Conservation (phyloP, 2,797 vertebrate genomes). For the Spea hammondii region DNA sequence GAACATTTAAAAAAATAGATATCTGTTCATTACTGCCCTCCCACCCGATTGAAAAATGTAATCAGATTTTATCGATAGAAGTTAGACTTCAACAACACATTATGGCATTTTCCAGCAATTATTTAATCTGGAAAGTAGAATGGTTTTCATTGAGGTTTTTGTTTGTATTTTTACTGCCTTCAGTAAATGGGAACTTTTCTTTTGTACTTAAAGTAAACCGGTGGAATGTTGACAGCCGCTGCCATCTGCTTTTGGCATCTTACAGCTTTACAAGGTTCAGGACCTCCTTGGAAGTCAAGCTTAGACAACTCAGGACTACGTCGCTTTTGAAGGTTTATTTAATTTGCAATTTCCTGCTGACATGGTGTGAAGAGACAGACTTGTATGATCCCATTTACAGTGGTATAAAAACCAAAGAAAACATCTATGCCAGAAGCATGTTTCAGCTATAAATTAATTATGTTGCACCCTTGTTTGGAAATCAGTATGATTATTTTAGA, state of each 20-base stretch:
- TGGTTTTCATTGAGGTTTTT: not conserved
- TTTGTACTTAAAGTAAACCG: slow-evolving; percentile 22
- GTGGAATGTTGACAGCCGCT: slow-evolving; percentile 69
- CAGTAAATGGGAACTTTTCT: slow-evolving; percentile 13
- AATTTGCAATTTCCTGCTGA: slow-evolving; percentile 25
- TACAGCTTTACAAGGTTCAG: slow-evolving; percentile 68
- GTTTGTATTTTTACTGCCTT: not conserved
- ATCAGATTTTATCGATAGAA: not conserved
- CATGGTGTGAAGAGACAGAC: slow-evolving; percentile 24
- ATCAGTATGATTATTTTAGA: too few species aligned
- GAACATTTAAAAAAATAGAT: too few species aligned
- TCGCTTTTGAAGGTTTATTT: slow-evolving; percentile 27
- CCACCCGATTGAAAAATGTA: too few species aligned
- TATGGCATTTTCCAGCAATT: not conserved
- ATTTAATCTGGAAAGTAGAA: not conserved
- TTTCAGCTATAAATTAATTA: too few species aligned
- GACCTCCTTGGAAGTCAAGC: slow-evolving; percentile 39
- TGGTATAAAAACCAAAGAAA: too few species aligned
- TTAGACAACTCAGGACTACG: not conserved
- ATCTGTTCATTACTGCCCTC: too few species aligned
- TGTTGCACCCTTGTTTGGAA: too few species aligned
- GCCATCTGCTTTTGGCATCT: slow-evolving; percentile 73
- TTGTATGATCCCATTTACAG: slow-evolving; percentile 16
- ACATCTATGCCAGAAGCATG: too few species aligned
- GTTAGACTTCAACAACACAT: not conserved